These are phyloP conservation scores for Phodopus roborovskii DNA, from an alignment of 2,113 vertebrate genomes.

Conservation along the genomic window DNA sequence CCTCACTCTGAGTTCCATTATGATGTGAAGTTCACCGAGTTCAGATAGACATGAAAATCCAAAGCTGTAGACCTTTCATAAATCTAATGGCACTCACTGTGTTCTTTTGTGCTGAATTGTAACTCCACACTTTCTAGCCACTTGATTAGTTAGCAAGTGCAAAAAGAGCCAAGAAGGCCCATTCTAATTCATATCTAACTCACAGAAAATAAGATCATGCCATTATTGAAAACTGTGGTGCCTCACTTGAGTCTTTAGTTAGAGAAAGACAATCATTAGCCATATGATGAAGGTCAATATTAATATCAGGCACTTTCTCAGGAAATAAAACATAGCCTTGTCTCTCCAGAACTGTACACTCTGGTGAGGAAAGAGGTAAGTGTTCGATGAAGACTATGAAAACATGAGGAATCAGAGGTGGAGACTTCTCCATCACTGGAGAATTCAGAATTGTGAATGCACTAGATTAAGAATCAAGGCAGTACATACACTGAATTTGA, in stretches of 20 bases:
- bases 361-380: background rate
- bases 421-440: background rate
- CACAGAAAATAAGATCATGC: slow-evolving; percentile 22
- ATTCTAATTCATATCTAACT: background rate
- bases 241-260: background rate
- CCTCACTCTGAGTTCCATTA: background rate
- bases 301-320: background rate
- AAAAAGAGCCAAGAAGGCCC: background rate
- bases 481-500: background rate
- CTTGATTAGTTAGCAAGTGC: background rate
- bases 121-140: background rate
- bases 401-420: background rate
- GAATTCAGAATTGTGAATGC: slow-evolving; percentile 1
- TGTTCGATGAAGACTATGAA: background rate
- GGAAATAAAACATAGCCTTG: background rate
- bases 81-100: background rate
- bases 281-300: background rate
- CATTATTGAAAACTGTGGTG: slow-evolving; percentile 16
- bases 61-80: background rate
- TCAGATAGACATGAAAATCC: background rate
- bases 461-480: background rate
- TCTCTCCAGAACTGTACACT: background rate
- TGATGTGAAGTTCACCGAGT: background rate
- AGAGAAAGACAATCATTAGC: background rate
- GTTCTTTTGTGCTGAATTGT: slow-evolving; percentile 37